Percentiles rank a stretch among this genome's conserved stretches.
phyloP scores from a whole-genome alignment of 2,888 invertebrate species.

The Hyles lineata region DNA sequence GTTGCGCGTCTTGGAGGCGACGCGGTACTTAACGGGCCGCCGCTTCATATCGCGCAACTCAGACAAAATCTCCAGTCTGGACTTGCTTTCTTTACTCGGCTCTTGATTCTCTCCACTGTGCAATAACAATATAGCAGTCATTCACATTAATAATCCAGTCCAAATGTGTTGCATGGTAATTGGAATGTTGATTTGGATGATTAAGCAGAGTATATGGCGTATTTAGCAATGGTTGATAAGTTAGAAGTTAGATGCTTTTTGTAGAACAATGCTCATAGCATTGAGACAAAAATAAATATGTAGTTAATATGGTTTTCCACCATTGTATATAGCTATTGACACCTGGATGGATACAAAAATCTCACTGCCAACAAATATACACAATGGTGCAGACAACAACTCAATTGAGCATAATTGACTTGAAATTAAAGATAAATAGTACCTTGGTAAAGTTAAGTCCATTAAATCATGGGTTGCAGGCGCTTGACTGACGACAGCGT shows the following conservation, averaged over 20 bases:
- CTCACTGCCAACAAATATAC: too few relatives aligned
- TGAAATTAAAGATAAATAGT: slow-evolving; percentile 23
- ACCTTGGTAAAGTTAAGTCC: slow-evolving; percentile 67
- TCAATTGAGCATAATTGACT: not conserved
- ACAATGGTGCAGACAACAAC: too few relatives aligned
- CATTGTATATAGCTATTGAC: too few relatives aligned
- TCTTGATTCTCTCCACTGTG: slow-evolving; percentile 38
- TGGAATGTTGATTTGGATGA: too few relatives aligned
- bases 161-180: too few relatives aligned
- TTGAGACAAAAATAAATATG: too few relatives aligned
- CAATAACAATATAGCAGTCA: not conserved
- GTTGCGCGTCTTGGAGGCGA: slow-evolving; percentile 82
- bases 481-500: slow-evolving; percentile 75
- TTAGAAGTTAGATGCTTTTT: too few relatives aligned
- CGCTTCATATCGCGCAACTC: slow-evolving; percentile 86
- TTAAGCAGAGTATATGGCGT: too few relatives aligned
- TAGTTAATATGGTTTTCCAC: too few relatives aligned
- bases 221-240: too few relatives aligned
- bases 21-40: slow-evolving; percentile 84
- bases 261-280: too few relatives aligned
- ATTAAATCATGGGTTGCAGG: slow-evolving; percentile 63
- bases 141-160: not conserved
- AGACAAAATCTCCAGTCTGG: slow-evolving; percentile 75
- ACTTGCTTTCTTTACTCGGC: slow-evolving; percentile 50
- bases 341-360: too few relatives aligned